Evolutionary conservation across 2,797 vertebrate species (phyloP), one percentile per base, ranked within the genome.

Genomic region (Harpagifer antarcticus): DNA sequence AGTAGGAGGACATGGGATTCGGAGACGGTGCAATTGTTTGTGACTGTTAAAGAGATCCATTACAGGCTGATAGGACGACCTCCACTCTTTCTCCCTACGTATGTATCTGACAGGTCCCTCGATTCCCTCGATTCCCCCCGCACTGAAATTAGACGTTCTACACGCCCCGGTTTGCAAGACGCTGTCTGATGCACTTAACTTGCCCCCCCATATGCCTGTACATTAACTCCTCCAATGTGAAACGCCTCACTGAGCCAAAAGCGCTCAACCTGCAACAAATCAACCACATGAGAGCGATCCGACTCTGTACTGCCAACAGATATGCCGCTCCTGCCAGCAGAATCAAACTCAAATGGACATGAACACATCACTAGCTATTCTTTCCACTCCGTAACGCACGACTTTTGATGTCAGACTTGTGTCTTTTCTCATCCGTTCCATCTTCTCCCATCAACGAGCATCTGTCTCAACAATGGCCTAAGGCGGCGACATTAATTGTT

Each of bases 181-280:
- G n/a, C 75, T 19, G 45, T 73, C 72, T 63, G 59, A 31, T 53
- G 58, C 69, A 77, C 67, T 79, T 74, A 72, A 81, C 81, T 74
- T 27, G 33, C 48, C 19, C 54, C 37, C 45, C 45, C 20, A 13
- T 67, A 72, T 58, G 72, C 47, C 66, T 44, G 71, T 59, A 53
- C 74, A 85, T 86, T 78, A 83, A 82, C 83, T 81, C 72, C 86
- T 40, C 16, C 1, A 37, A 81, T 48, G 53, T 59, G 65, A 82
- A 72, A 68, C 23, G 66, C 82, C 76, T 83, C 76, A 6, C 49
- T 50, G 79, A 82, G 65, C 63, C 66, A 48, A 58, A 43, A 61
- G 43, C 70, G 65, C 54, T 50, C 49, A 5, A 40, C 60, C 42
- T 31, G 58, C 67, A 68, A 83, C 65, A 64, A 33, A 81, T 79